Conservation (phyloP, 1,140 invertebrate genomes). For the Nephotettix cincticeps region DNA sequence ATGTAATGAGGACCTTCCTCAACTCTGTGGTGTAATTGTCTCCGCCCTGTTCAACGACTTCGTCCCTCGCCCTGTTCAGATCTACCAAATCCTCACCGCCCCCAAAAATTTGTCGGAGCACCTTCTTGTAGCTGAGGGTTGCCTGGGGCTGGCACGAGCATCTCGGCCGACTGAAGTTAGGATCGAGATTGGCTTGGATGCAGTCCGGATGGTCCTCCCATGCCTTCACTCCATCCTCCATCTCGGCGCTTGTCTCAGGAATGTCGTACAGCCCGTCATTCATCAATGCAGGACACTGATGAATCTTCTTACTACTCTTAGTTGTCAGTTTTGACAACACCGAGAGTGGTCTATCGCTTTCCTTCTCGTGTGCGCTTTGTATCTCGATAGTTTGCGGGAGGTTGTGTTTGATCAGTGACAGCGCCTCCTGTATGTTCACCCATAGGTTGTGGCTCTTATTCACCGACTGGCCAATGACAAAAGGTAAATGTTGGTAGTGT, state of each 20-base stretch:
- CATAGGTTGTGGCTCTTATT: slow-evolving; percentile 18
- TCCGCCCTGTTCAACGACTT: neutral
- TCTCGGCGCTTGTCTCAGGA: neutral
- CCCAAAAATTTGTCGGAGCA: neutral
- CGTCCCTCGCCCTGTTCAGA: neutral
- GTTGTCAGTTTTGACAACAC: neutral
- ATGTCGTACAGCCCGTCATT: slow-evolving; percentile 3
- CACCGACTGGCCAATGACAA: slow-evolving; percentile 12
- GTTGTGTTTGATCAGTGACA: slow-evolving; percentile 4
- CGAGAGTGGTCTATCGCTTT: neutral
- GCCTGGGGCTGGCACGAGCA: neutral
- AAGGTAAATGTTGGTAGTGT: neutral
- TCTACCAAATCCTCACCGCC: neutral
- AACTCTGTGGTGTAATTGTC: neutral
- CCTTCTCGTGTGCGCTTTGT: neutral
- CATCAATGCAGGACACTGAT: slow-evolving; percentile 1
- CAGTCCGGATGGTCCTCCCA: slow-evolving; percentile 12
- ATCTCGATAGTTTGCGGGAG: neutral
- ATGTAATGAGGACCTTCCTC: neutral
- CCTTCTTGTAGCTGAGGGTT: neutral
- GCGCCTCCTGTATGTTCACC: slow-evolving; percentile 12
- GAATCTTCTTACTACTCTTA: neutral
- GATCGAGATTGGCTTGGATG: neutral
- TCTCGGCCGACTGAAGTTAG: neutral
- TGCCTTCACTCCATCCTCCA: neutral